These are phyloP conservation scores for Premnoplex brunnescens DNA, from an alignment of 2,797 vertebrate genomes.

Conservation along the genomic window DNA sequence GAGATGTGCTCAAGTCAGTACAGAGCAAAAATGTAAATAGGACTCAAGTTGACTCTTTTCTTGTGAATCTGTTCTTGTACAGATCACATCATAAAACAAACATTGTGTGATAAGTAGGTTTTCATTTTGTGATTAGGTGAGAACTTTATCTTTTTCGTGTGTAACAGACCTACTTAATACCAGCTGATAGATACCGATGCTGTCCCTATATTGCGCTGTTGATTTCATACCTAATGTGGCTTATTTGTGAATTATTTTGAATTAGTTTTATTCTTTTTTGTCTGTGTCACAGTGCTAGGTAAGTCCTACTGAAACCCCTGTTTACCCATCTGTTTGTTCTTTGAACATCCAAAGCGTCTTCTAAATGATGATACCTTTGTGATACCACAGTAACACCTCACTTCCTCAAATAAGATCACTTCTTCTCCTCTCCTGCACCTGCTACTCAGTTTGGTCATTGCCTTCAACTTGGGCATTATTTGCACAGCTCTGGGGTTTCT, in stretches of 20 bases:
- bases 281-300: background rate
- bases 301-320: background rate
- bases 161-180: background rate
- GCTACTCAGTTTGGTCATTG: accelerated
- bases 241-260: background rate
- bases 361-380: background rate
- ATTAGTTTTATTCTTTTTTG: background rate
- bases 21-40: background rate
- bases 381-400: background rate
- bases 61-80: background rate
- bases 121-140: background rate
- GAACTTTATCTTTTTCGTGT: background rate
- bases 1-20: background rate
- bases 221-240: background rate
- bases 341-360: background rate
- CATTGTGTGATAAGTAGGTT: background rate
- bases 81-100: background rate
- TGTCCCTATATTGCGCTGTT: background rate
- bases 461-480: accelerated
- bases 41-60: background rate
- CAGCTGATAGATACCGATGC: background rate
- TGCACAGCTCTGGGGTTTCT: background rate
- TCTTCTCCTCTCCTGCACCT: accelerated
- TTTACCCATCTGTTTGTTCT: background rate
- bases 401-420: accelerated